Evolutionary conservation across 2,888 invertebrate genomes (phyloP).

Genomic region (Himalopsyche japonica): DNA sequence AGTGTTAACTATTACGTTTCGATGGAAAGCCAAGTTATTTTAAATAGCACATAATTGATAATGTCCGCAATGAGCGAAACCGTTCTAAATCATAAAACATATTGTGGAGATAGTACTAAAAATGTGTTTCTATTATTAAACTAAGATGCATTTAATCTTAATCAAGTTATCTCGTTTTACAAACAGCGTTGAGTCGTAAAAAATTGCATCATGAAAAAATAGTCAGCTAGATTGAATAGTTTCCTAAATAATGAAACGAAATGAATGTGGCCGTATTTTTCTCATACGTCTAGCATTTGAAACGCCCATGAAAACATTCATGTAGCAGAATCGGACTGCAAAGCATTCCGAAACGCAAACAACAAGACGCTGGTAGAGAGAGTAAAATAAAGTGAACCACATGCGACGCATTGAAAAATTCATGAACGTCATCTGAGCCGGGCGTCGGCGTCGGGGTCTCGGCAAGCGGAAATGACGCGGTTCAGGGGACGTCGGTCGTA

Average conservation of each 20-base stretch:
- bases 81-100: too few species aligned
- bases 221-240: not conserved
- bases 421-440: conserved; percentile 33
- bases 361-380: conserved; percentile 1
- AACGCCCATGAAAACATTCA: not conserved
- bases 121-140: too few species aligned
- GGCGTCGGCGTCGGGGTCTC: conserved; percentile 9
- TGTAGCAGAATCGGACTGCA: not conserved
- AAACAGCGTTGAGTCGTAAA: too few species aligned
- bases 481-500: not conserved
- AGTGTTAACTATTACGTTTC: too few species aligned
- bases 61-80: too few species aligned
- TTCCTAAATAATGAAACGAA: not conserved
- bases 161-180: too few species aligned
- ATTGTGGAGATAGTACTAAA: too few species aligned
- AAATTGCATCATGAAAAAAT: not conserved
- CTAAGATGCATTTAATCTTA: too few species aligned
- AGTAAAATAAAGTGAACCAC: conserved; percentile 6
- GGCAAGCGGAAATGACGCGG: not conserved
- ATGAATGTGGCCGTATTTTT: not conserved
- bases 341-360: not conserved
- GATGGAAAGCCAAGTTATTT: too few species aligned
- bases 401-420: conserved; percentile 35
- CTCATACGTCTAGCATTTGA: not conserved
- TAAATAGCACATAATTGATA: too few species aligned